Conservation (phyloP, 2,888 invertebrate genomes). For the Gari tellinella region DNA sequence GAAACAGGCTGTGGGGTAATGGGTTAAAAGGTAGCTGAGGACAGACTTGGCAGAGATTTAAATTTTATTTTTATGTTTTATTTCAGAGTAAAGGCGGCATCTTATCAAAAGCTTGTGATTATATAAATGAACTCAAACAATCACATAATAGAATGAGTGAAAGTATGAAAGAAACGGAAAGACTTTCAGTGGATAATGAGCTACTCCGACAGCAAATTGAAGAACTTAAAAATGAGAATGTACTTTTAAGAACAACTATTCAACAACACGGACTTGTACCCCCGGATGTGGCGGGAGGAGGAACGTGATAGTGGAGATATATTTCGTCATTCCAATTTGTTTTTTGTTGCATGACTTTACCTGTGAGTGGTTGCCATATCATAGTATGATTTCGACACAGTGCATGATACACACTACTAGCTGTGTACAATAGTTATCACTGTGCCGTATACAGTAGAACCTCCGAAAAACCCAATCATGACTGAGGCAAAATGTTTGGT, state of each 20-base stretch:
- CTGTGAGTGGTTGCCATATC: no score
- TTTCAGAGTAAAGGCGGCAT: conserved; percentile 96
- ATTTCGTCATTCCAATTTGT: no score
- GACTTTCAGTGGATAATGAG: conserved; percentile 89
- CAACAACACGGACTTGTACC: conserved; percentile 88
- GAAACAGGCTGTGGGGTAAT: no score
- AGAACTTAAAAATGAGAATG: conserved; percentile 91
- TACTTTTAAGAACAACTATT: conserved; percentile 88
- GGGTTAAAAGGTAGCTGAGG: no score
- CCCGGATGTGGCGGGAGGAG: conserved; percentile 63
- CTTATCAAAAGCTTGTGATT: conserved; percentile 97
- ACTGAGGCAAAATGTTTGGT: no score
- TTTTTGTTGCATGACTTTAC: no score
- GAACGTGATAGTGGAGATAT: conserved; percentile 9
- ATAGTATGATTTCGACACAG: no score
- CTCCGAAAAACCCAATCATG: no score
- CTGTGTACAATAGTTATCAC: no score
- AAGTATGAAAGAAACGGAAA: conserved; percentile 89
- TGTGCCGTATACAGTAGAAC: no score
- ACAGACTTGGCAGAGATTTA: no score
- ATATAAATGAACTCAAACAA: conserved; percentile 93
- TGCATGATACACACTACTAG: no score
- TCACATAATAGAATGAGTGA: conserved; percentile 90
- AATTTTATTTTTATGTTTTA: conserved; percentile 9
- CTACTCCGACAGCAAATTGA: conserved; percentile 90